Evolutionary conservation across 1,140 invertebrate genomes (phyloP), one percentile per base, ranked within the genome.

Genomic region (Eupristina koningsbergeri): DNA sequence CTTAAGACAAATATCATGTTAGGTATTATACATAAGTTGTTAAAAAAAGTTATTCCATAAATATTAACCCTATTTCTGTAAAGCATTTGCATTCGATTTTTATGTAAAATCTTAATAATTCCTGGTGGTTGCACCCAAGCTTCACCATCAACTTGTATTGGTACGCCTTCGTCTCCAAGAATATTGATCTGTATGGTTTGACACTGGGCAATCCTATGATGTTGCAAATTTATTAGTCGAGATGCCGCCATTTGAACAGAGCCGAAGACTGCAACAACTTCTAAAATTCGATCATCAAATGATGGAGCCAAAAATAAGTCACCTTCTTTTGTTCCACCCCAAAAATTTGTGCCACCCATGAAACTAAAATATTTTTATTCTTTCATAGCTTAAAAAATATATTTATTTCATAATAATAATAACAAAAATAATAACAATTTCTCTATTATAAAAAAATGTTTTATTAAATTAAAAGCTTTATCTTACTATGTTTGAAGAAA

Each of bases 271-370:
- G 98, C 98, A 7, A 99, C 98, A 26, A 99, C 98, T 93, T 99
- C 97, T 13, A 99, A 92, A 76, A 99, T 96, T 75, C 97, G 95
- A 92, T 99, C 98, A 92, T 99, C 98, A 87, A 98, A 98, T 8
- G 96, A 96, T 1, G 97, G 97, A 2, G 96, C 95, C 22, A 98
- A 91, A 88, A 98, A 98, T 26, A 97, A 93, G 86, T 98, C 97
- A 86, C 97, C 97, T 87, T 96, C 96, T 90, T 98, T 97, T 11
- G 95, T 96, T 3, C 96, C 97, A 83, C 98, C 98, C 98, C 98
- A 99, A 90, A 99, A 99, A 91, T 99, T 99, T n/a, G 98, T 98
- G 50, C 98, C 98, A 15, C 98, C 98, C 96, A 98, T 98, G 91
- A 99, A 99, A 89, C 97, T 97, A 88, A 19, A 89, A 92, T 89